Conservation (phyloP, 2,113 vertebrate genomes). For the Podilymbus podiceps region DNA sequence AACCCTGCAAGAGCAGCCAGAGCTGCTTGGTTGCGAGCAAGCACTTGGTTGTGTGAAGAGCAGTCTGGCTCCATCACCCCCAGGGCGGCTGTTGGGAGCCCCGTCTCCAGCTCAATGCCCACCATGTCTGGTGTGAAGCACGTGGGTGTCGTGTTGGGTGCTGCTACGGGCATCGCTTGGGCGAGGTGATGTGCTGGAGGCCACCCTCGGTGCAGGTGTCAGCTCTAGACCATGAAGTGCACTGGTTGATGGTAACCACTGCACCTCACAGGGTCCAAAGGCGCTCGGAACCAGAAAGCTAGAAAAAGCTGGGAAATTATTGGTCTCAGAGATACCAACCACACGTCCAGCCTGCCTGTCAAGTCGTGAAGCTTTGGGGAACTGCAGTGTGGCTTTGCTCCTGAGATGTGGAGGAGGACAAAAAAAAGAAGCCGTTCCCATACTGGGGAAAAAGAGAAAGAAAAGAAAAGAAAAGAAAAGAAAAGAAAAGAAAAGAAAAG, state of each 20-base stretch:
- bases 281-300: neutral
- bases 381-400: neutral
- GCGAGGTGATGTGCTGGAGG: neutral
- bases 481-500: neutral
- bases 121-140: fast-evolving
- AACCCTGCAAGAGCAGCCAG: neutral
- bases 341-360: neutral
- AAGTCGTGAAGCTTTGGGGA: no score
- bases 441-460: no score
- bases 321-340: no score
- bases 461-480: neutral
- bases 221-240: neutral
- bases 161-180: neutral
- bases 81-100: neutral
- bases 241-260: neutral
- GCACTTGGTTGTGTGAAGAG: no score
- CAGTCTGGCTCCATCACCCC: neutral
- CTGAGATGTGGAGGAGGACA: neutral
- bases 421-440: neutral
- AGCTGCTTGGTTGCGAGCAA: no score
- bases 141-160: neutral
- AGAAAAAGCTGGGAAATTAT: neutral
- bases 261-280: neutral
- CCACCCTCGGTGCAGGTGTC: no score
- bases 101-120: fast-evolving